These are phyloP conservation scores for Scaeva pyrastri DNA, from an alignment of 2,888 invertebrate genomes.

Conservation along the genomic window DNA sequence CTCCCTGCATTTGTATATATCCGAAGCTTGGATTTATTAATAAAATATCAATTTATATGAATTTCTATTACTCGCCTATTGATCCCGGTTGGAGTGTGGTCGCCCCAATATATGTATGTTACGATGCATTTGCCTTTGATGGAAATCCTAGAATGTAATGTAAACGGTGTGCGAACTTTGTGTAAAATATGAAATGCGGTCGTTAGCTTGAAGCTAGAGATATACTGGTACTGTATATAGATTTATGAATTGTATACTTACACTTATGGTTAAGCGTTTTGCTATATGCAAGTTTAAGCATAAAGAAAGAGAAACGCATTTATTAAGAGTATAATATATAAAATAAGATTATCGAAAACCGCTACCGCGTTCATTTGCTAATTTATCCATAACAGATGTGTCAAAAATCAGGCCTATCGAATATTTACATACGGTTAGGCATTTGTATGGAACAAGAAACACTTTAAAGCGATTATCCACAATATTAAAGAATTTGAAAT, in stretches of 20 bases:
- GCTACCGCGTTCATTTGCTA: conserved; percentile 66
- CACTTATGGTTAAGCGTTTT: conserved; percentile 65
- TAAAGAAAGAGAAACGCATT: conserved; percentile 19
- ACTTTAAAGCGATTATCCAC: no score
- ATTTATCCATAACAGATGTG: neutral
- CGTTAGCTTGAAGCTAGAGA: conserved; percentile 62
- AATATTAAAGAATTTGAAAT: no score
- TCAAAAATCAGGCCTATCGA: no score
- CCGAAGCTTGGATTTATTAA: conserved; percentile 46
- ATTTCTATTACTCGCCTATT: conserved; percentile 76
- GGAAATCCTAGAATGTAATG: conserved; percentile 75
- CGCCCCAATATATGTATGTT: neutral
- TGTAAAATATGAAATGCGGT: conserved; percentile 74
- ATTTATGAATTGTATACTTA: neutral
- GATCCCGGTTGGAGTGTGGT: conserved; percentile 65
- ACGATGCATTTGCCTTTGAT: conserved; percentile 17
- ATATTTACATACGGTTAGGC: no score
- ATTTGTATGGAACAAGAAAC: no score
- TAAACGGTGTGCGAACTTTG: conserved; percentile 78
- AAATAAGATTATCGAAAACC: conserved; percentile 61
- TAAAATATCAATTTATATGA: conserved; percentile 69
- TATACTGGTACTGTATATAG: neutral
- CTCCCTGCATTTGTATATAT: conserved; percentile 21
- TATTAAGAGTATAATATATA: conserved; percentile 39
- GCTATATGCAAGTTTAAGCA: conserved; percentile 3